Base-by-base conservation (phyloP, 2,888 invertebrate genomes). In the Thysanoteuthis rhombus region DNA sequence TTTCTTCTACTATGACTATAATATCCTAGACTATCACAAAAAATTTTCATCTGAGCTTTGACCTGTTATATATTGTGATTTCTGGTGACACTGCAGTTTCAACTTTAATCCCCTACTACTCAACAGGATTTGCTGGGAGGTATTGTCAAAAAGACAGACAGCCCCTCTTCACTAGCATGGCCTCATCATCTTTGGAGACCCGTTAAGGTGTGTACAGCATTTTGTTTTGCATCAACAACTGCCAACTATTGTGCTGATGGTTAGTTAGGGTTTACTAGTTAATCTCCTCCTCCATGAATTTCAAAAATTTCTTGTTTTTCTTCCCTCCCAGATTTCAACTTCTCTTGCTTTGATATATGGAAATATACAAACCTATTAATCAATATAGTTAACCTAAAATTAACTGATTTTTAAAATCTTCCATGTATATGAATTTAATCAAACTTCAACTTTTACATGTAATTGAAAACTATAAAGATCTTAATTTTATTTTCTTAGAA, bases 131-230 rank as follows among this genome's bases (percentile, higher is more conserved):
- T 92, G 40, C 92, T 40, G 92, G 92, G 92, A 92, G 92, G 92
- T 92, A 92, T 92, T 92, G 92, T 92, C 92, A 45, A 42, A 92
- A 92, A 92, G 92, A 92, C 92, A 92, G 92, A 92, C 92, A 92
- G 92, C 92, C 92, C 92, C 92, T 92, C 92, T 92, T 45, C 92
- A 92, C 92, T 39, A 92, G 92, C 92, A 92, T 92, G 92, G 92
- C 92, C 92, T 45, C 92, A 42, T 45, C 92, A 92, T 92, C 92
- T 92, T 92, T 42, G 92, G 42, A 92, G 92, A 40, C 45, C 28
- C 32, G 22, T 92, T 92, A 92, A 92, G 92, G 92, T 92, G 92
- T 92, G 92, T 92, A 92, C 92, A 92, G 42, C n/a, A 40, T 92
- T 92, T 92, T 40, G 40, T 92, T 92, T 40, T 40, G n/a, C 92